Conservation (phyloP, 2,888 invertebrate species). For the Sesia bembeciformis region DNA sequence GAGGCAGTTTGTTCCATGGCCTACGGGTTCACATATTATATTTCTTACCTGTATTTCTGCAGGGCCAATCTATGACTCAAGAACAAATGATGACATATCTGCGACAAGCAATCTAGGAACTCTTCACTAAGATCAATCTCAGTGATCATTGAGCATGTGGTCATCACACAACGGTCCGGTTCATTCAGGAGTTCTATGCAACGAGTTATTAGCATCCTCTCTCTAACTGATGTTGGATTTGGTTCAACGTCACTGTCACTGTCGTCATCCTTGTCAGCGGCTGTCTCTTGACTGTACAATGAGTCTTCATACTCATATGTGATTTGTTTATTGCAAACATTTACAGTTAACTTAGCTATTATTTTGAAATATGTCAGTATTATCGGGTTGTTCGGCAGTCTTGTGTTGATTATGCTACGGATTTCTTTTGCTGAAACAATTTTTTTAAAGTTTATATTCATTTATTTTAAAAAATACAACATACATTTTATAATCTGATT, state of each 20-base stretch:
- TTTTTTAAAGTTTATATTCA: not conserved
- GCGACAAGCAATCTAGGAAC: conserved; percentile 80
- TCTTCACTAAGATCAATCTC: conserved; percentile 62
- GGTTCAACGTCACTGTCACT: conserved; percentile 74
- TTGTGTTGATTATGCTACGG: conserved; percentile 62
- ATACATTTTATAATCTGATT: not conserved
- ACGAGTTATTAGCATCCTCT: conserved; percentile 62
- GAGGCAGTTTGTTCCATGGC: no score
- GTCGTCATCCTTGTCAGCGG: conserved; percentile 72
- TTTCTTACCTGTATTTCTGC: conserved; percentile 84
- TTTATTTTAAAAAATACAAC: not conserved
- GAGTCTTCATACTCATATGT: conserved; percentile 61
- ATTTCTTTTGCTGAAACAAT: conserved; percentile 44
- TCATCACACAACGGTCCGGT: conserved; percentile 50
- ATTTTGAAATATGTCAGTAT: conserved; percentile 56
- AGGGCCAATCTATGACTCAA: conserved; percentile 87
- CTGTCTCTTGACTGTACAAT: conserved; percentile 55
- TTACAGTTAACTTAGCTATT: conserved; percentile 54
- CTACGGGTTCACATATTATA: no score
- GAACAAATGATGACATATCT: conserved; percentile 88
- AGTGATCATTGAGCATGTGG: conserved; percentile 64
- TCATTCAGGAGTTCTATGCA: conserved; percentile 81
- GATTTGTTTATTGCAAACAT: conserved; percentile 60
- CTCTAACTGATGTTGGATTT: conserved; percentile 55
- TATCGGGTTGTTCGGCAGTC: conserved; percentile 72